These are phyloP conservation scores for Sinhomidia bicolor DNA, from an alignment of 2,888 invertebrate genomes.

Conservation along the genomic window DNA sequence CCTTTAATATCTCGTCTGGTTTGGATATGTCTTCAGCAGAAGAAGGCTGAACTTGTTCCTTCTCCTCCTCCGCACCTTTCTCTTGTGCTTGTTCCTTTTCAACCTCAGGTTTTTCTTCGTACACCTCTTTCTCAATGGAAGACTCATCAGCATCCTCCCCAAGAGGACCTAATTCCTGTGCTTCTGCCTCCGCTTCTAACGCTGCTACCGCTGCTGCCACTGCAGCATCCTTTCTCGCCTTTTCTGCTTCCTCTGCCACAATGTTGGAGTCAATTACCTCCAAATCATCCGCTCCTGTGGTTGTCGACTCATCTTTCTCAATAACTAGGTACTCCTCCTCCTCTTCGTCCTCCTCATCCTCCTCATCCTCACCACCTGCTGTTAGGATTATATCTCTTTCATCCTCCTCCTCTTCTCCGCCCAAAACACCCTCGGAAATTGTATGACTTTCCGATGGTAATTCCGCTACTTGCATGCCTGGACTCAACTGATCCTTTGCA, in stretches of 20 bases:
- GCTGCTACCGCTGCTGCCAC: conserved; percentile 28
- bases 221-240: conserved; percentile 43
- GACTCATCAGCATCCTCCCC: conserved; percentile 58
- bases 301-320: conserved; percentile 77
- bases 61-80: conserved; percentile 76
- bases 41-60: conserved; percentile 61
- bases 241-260: conserved; percentile 64
- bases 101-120: conserved; percentile 73
- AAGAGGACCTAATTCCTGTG: background rate
- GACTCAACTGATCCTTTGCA: conserved; percentile 70
- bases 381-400: conserved; percentile 64
- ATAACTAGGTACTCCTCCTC: conserved; percentile 80
- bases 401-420: conserved; percentile 71
- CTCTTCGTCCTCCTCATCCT: conserved; percentile 79
- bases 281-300: conserved; percentile 65
- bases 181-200: conserved; percentile 25
- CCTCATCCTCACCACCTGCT: conserved; percentile 73
- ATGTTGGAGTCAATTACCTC: conserved; percentile 59
- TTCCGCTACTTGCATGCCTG: conserved; percentile 52
- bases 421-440: conserved; percentile 69
- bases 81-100: conserved; percentile 74
- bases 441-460: conserved; percentile 75
- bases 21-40: conserved; percentile 60
- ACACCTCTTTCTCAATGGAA: conserved; percentile 68
- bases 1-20: conserved; percentile 67